Percentiles rank a stretch among this genome's conserved stretches.
Conservation (phyloP, 2,113 vertebrate genomes). For the Maccullochella peelii region DNA sequence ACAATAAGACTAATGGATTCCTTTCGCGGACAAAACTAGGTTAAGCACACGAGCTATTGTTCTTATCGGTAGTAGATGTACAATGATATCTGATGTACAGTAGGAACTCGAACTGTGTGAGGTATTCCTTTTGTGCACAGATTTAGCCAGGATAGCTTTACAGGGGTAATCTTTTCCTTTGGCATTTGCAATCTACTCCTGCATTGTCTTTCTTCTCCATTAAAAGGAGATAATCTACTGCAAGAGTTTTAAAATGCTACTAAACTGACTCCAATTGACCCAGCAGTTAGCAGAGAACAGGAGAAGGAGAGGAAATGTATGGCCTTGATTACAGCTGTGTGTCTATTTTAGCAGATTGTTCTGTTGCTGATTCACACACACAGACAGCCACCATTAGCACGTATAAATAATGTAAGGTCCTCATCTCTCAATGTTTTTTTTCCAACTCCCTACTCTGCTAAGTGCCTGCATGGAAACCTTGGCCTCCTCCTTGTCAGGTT, state of each 20-base stretch:
- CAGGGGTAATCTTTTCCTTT: conserved; percentile 68
- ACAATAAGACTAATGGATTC: conserved; percentile 81
- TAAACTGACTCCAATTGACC: conserved; percentile 96
- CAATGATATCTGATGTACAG: conserved; percentile 44
- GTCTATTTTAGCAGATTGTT: conserved; percentile 95
- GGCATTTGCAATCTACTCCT: conserved; percentile 57
- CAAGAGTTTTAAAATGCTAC: conserved; percentile 90
- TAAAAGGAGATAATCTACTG: conserved; percentile 86
- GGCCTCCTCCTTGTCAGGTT: conserved; percentile 96
- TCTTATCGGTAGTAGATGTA: conserved; percentile 64
- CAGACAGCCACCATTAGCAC: conserved; percentile 96
- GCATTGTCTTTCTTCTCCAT: conserved; percentile 80
- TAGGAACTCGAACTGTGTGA: conserved; percentile 38
- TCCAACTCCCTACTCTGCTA: conserved; percentile 93
- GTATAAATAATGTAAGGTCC: conserved; percentile 98
- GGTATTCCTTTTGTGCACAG: conserved; percentile 37
- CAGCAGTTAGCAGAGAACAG: conserved; percentile 89
- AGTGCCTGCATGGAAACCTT: conserved; percentile 95
- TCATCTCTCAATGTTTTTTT: conserved; percentile 75
- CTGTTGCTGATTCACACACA: conserved; percentile 92
- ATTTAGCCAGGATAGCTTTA: conserved; percentile 51
- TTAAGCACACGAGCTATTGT: conserved; percentile 74
- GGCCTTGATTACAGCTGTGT: conserved; percentile 95
- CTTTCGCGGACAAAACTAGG: conserved; percentile 74
- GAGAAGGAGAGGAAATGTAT: conserved; percentile 92